Percentiles rank a stretch among this genome's conserved stretches.
Conservation (phyloP, 2,888 invertebrate genomes). For the Drosophila monieri region DNA sequence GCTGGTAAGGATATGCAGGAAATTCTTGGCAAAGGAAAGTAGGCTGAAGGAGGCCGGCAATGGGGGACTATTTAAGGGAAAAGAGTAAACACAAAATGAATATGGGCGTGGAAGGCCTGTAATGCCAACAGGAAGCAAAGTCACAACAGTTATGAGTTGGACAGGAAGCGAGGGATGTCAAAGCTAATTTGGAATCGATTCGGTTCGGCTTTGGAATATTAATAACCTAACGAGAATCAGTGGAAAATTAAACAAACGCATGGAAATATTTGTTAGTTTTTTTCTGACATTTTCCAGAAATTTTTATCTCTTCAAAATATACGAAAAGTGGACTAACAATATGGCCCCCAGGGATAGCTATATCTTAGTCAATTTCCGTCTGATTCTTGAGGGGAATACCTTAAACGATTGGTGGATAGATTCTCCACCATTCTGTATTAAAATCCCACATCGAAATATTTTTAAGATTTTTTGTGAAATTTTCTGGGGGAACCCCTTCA, state of each 20-base stretch:
- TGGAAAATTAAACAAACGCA: not conserved
- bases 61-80: not conserved
- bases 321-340: too few species aligned
- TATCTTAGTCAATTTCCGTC: too few species aligned
- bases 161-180: slow-evolving; percentile 5
- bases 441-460: too few species aligned
- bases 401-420: too few species aligned
- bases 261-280: not conserved
- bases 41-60: not conserved
- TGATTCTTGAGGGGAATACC: too few species aligned
- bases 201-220: not conserved
- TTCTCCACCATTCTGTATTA: too few species aligned
- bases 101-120: not conserved
- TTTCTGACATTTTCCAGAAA: too few species aligned
- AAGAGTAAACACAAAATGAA: not conserved
- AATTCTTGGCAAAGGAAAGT: slow-evolving; percentile 4
- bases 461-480: too few species aligned
- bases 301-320: too few species aligned
- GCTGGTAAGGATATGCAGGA: slow-evolving; percentile 1
- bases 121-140: not conserved
- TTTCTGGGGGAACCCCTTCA: too few species aligned
- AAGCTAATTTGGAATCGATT: not conserved
- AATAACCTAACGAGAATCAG: not conserved
- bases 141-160: slow-evolving; percentile 1
- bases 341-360: too few species aligned